Conservation (phyloP, 2,113 vertebrate genomes). For the Chroicocephalus ridibundus region DNA sequence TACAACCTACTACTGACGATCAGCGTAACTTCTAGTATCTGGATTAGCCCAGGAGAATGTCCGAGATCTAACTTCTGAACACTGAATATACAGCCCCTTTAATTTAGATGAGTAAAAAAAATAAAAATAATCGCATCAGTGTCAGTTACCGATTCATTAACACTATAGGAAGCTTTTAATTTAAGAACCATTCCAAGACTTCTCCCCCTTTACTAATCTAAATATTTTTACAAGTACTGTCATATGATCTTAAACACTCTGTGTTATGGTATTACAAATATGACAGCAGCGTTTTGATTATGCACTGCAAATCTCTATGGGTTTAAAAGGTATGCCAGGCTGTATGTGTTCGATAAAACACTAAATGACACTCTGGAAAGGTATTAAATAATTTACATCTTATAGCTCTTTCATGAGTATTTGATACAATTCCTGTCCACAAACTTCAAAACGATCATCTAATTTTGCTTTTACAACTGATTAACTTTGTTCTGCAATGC, state of each 20-base stretch:
- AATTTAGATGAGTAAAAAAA: background rate
- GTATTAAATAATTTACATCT: conserved; percentile 51
- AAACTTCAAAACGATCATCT: conserved; percentile 32
- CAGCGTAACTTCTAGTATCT: background rate
- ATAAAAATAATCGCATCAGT: background rate
- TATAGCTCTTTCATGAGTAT: background rate
- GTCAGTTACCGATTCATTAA: background rate
- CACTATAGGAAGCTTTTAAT: conserved; percentile 3
- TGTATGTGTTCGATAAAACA: conserved; percentile 31
- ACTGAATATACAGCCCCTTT: background rate
- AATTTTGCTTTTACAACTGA: background rate
- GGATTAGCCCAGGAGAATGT: background rate
- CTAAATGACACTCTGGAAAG: conserved; percentile 31
- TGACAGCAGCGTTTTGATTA: conserved; percentile 52
- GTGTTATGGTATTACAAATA: conserved; percentile 29
- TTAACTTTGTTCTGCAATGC: background rate
- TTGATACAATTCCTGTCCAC: background rate
- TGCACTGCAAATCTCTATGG: conserved; percentile 12
- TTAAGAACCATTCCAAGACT: background rate
- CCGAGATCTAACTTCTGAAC: background rate
- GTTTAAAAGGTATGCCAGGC: conserved; percentile 55
- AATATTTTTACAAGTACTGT: conserved; percentile 55
- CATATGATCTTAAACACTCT: conserved; percentile 43
- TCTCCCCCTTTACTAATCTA: background rate
- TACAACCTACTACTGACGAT: background rate